Conservation (phyloP, 1,140 invertebrate species). For the Ceratoteleas bidentatus region DNA sequence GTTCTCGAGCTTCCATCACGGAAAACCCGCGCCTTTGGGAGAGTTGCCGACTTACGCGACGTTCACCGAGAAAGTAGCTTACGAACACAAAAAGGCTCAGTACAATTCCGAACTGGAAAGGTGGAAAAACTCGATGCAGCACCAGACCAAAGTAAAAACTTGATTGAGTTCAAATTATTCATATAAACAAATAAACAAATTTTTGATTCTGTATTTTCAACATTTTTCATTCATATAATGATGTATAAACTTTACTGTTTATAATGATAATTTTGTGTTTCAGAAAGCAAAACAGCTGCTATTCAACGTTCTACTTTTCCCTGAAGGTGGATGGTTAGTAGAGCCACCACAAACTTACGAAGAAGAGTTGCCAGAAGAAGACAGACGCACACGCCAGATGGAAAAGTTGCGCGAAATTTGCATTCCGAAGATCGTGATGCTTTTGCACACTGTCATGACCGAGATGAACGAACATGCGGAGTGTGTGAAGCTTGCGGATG, state of each 20-base stretch:
- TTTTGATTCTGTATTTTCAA: too few species aligned
- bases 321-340: constrained; percentile 93
- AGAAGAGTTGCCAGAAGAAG: constrained; percentile 76
- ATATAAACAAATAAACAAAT: too few species aligned
- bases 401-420: constrained; percentile 88
- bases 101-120: constrained; percentile 88
- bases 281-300: constrained; percentile 89
- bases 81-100: constrained; percentile 90
- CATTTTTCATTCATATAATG: too few species aligned
- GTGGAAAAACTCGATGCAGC: constrained; percentile 87
- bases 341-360: constrained; percentile 83
- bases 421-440: constrained; percentile 90
- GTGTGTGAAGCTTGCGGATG: constrained; percentile 90
- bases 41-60: constrained; percentile 83
- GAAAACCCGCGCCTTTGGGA: constrained; percentile 86
- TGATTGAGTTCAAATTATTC: too few species aligned
- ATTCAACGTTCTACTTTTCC: constrained; percentile 94
- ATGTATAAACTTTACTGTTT: too few species aligned
- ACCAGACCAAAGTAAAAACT: constrained; percentile 84
- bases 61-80: constrained; percentile 93
- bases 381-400: constrained; percentile 85
- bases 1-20: constrained; percentile 91
- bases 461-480: constrained; percentile 88
- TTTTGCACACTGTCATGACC: constrained; percentile 90
- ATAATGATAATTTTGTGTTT: background rate